phyloP scores from a whole-genome alignment of 2,113 vertebrate genomes.

The Petaurus breviceps region DNA sequence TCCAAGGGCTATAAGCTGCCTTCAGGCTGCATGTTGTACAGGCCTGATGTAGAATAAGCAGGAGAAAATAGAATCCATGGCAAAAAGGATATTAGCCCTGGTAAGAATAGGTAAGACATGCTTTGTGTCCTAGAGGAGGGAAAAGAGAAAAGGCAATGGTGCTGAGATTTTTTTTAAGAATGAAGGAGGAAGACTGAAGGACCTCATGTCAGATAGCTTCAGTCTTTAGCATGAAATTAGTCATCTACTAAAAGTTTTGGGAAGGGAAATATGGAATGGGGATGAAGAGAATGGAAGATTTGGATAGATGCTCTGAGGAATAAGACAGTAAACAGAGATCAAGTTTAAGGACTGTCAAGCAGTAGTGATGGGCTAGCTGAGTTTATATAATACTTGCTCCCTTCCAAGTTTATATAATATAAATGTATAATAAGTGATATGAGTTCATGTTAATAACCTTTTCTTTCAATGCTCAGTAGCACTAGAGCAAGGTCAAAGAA shows the following conservation, averaged over 20 bases:
- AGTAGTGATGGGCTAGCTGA: background rate
- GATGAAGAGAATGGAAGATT: background rate
- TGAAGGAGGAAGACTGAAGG: background rate
- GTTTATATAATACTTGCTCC: background rate
- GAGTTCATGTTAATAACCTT: background rate
- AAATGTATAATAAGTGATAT: background rate
- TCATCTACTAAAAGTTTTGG: background rate
- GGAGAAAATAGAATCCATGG: background rate
- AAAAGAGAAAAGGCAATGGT: background rate
- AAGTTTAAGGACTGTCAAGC: background rate
- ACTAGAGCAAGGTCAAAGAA: background rate
- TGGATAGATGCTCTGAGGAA: background rate
- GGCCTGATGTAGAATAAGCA: background rate
- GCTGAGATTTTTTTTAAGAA: background rate
- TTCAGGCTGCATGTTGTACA: no score
- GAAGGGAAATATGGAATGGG: background rate
- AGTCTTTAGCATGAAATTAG: no score
- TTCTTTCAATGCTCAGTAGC: background rate
- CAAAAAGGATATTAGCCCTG: background rate
- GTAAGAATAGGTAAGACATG: background rate
- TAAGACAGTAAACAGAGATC: background rate
- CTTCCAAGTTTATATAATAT: background rate
- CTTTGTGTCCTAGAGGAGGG: background rate
- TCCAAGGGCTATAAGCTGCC: no score
- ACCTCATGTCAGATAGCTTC: background rate